phyloP scores from a whole-genome alignment of 2,113 vertebrate genomes.

The Bagarius yarrelli region DNA sequence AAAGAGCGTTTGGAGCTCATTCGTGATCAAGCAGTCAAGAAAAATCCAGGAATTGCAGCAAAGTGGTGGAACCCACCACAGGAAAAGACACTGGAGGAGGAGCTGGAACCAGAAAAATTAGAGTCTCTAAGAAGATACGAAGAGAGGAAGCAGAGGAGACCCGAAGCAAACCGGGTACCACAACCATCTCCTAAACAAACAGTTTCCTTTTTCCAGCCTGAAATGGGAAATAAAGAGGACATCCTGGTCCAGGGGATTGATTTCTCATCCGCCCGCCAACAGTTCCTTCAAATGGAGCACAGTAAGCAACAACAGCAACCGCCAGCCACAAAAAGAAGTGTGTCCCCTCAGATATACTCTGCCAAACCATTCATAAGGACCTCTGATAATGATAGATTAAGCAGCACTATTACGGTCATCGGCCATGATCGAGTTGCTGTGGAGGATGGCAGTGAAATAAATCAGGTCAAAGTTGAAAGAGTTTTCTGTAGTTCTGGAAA shows the following conservation, averaged over 20 bases:
- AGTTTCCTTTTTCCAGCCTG: slow-evolving; percentile 55
- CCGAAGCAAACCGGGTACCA: slow-evolving; percentile 59
- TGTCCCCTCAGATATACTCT: slow-evolving; percentile 82
- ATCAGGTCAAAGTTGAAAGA: slow-evolving; percentile 65
- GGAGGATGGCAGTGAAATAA: slow-evolving; percentile 53
- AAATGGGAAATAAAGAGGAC: slow-evolving; percentile 77
- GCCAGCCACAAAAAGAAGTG: slow-evolving; percentile 69
- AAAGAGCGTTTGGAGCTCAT: slow-evolving; percentile 91
- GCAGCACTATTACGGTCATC: slow-evolving; percentile 51
- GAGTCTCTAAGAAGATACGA: slow-evolving; percentile 92
- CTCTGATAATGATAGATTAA: slow-evolving; percentile 67
- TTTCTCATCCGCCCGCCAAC: slow-evolving; percentile 87
- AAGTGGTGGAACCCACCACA: slow-evolving; percentile 99
- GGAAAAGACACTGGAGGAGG: slow-evolving; percentile 86
- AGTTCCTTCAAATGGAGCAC: slow-evolving; percentile 86
- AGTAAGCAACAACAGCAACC: slow-evolving; percentile 57
- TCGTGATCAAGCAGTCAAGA: slow-evolving; percentile 91
- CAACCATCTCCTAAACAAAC: slow-evolving; percentile 57
- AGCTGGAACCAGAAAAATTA: slow-evolving; percentile 86
- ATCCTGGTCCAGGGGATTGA: slow-evolving; percentile 90
- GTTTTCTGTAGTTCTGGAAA: slow-evolving; percentile 59
- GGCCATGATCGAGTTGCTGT: slow-evolving; percentile 57
- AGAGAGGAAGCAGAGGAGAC: slow-evolving; percentile 86
- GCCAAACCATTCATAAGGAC: slow-evolving; percentile 87
- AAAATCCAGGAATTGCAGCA: slow-evolving; percentile 86